Percentiles rank a stretch among this genome's conserved stretches.
Conservation (phyloP, 2,797 vertebrate species). For the Dicrostonyx torquatus region DNA sequence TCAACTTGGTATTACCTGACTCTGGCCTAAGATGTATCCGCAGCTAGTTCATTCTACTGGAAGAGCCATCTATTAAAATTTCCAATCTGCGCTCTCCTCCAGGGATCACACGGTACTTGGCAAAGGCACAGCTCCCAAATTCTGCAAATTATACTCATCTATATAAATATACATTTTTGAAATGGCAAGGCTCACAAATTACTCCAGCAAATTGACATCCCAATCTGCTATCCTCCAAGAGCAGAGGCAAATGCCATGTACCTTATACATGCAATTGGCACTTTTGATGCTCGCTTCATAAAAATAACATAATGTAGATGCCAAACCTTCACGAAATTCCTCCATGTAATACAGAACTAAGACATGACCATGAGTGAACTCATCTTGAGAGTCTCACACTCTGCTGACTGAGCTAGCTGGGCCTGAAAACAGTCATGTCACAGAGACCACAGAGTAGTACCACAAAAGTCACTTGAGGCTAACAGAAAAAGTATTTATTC, state of each 20-base stretch:
- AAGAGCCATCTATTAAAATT: constrained; percentile 85
- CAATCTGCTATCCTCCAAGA: constrained; percentile 60
- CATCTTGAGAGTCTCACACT: background rate
- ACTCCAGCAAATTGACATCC: constrained; percentile 75
- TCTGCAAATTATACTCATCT: constrained; percentile 80
- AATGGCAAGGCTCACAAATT: constrained; percentile 79
- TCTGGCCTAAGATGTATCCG: constrained; percentile 80
- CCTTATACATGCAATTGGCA: background rate
- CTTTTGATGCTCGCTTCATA: constrained; percentile 61
- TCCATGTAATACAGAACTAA: constrained; percentile 44
- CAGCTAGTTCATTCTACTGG: constrained; percentile 80
- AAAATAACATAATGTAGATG: constrained; percentile 53
- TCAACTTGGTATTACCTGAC: constrained; percentile 84
- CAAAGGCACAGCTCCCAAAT: constrained; percentile 78
- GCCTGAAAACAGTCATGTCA: constrained; percentile 43
- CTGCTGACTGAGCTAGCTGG: background rate
- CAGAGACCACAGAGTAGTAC: background rate
- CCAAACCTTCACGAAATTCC: constrained; percentile 45
- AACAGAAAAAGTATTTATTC: constrained; percentile 68
- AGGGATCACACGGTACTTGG: constrained; percentile 84
- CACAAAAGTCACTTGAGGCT: background rate
- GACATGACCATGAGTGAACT: constrained; percentile 60
- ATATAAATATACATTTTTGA: constrained; percentile 77
- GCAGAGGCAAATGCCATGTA: background rate
- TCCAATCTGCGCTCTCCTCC: constrained; percentile 87